Conservation (phyloP, 2,797 vertebrate species). For the Chelon labrosus region DNA sequence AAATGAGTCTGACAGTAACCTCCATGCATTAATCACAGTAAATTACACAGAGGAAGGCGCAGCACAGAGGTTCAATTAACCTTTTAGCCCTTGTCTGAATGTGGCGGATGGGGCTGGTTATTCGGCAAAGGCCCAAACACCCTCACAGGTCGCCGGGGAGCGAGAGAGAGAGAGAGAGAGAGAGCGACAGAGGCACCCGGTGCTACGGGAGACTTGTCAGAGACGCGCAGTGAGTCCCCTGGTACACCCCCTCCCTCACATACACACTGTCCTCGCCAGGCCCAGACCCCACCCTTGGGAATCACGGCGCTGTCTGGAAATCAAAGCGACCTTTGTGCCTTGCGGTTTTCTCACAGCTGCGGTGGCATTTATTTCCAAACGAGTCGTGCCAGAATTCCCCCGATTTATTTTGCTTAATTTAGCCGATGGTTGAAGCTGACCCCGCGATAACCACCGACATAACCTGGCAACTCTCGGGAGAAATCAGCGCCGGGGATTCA, state of each 20-base stretch:
- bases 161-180: constrained; percentile 12
- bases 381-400: constrained; percentile 31
- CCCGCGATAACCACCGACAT: constrained; percentile 50
- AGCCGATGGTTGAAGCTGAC: constrained; percentile 53
- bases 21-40: constrained; percentile 87
- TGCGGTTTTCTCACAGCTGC: constrained; percentile 62
- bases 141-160: constrained; percentile 72
- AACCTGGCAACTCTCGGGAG: constrained; percentile 40
- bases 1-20: constrained; percentile 85
- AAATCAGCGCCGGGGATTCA: constrained; percentile 54
- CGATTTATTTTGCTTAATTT: constrained; percentile 75
- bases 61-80: constrained; percentile 87
- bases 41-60: constrained; percentile 85
- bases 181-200: constrained; percentile 43
- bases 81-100: constrained; percentile 81
- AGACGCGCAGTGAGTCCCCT: constrained; percentile 27
- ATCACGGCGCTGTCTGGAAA: constrained; percentile 70
- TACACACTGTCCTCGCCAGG: constrained; percentile 46
- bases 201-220: constrained; percentile 60
- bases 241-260: background rate
- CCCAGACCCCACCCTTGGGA: constrained; percentile 59
- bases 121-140: constrained; percentile 66
- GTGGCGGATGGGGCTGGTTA: constrained; percentile 74
- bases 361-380: constrained; percentile 62
- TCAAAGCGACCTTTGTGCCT: constrained; percentile 77